Evolutionary conservation across 2,888 invertebrate species (phyloP).

Genomic region (Drosophila rubida): DNA sequence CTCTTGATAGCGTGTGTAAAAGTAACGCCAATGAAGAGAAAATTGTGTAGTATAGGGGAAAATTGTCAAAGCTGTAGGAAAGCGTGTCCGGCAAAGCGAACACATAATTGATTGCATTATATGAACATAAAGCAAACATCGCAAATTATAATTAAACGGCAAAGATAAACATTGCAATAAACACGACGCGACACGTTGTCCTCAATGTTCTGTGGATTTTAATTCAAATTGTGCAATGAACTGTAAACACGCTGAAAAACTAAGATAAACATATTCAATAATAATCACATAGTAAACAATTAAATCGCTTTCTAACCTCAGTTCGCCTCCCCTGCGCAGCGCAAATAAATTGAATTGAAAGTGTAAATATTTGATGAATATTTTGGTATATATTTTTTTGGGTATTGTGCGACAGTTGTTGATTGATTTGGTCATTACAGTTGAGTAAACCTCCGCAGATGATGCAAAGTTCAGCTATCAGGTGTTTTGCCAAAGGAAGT

Average conservation of each 20-base stretch:
- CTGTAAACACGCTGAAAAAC: constrained; percentile 56
- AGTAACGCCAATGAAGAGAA: background rate
- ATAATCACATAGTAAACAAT: constrained; percentile 69
- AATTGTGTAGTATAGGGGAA: background rate
- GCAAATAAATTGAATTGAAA: constrained; percentile 5
- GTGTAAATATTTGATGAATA: constrained; percentile 48
- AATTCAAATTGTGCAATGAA: constrained; percentile 55
- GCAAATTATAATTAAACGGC: constrained; percentile 54
- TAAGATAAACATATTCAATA: constrained; percentile 57
- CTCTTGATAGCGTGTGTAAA: background rate
- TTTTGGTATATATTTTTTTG: constrained; percentile 7
- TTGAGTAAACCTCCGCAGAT: constrained; percentile 28
- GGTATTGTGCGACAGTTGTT: constrained; percentile 3
- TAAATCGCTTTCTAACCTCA: constrained; percentile 16
- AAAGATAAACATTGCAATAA: constrained; percentile 53
- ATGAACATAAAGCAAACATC: constrained; percentile 71
- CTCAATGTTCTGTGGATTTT: constrained; percentile 7
- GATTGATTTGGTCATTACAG: constrained; percentile 21
- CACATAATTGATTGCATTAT: constrained; percentile 60
- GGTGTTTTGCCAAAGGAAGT: too few species aligned
- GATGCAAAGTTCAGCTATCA: background rate
- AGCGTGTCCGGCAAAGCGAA: constrained; percentile 3
- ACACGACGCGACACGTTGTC: constrained; percentile 17
- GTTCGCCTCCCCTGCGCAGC: background rate
- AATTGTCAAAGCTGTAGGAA: constrained; percentile 9